phyloP scores from a whole-genome alignment of 2,113 vertebrate genomes.

The Ibidorhyncha struthersii region DNA sequence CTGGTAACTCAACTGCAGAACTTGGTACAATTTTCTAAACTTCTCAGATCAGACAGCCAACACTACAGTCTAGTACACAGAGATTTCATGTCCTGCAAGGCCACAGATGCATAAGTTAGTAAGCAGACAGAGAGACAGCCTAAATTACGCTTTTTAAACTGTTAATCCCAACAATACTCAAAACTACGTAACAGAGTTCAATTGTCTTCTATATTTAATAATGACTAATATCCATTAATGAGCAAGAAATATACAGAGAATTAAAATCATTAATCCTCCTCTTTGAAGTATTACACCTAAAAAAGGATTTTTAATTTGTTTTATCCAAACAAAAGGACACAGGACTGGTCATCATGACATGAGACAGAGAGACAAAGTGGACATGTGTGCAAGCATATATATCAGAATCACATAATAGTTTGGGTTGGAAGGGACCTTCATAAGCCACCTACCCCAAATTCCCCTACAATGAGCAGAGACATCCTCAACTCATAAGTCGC shows the following conservation, averaged over 20 bases:
- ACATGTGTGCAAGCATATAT: background rate
- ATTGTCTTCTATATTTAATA: background rate
- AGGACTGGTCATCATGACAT: background rate
- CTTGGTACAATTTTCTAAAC: background rate
- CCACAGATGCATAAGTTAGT: background rate
- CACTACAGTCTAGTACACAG: background rate
- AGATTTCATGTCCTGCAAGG: background rate
- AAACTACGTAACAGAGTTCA: background rate
- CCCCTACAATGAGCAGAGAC: background rate
- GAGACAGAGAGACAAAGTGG: background rate
- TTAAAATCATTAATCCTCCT: background rate
- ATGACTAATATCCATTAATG: background rate
- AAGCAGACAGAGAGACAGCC: background rate
- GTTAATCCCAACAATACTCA: background rate
- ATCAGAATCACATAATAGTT: too few relatives aligned
- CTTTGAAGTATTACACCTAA: background rate
- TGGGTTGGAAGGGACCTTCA: too few relatives aligned
- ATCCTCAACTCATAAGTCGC: background rate
- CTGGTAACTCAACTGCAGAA: background rate
- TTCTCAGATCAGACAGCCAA: background rate
- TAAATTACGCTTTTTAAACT: background rate
- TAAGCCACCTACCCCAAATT: background rate
- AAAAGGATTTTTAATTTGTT: background rate
- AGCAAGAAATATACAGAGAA: background rate
- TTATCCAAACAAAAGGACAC: background rate